Base-by-base conservation (phyloP, 2,113 vertebrate species). In the Hypanus sabinus region DNA sequence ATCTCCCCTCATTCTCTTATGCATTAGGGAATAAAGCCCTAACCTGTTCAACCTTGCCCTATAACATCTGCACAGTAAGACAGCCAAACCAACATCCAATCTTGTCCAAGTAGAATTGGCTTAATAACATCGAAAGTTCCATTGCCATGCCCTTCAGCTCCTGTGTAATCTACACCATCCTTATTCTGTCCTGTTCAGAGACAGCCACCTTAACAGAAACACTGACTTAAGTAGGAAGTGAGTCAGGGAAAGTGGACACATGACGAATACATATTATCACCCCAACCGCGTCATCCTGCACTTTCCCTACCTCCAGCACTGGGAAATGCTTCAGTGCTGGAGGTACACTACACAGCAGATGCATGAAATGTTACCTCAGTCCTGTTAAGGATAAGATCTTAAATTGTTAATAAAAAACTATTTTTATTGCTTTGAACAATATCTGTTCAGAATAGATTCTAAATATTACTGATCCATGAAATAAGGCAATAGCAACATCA, bases 371-470 rank as follows among this genome's bases (percentile, higher is more conserved):
- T 12, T 18, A 90, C 14, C 60, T 68, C 81, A 62, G n/a, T 5
- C 1, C 1, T 60, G 6, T 65, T 7, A 5, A 30, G 60, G 5
- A 90, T 18, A 65, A 90, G 60, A 8, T 30, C 6, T 18, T 90
- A 88, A 88, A 5, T 33, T 65, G 60, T 90, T 90, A 90, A 62
- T n/a, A 88, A 90, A 88, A 90, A 88, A 73, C 5, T 30, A 22
- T 60, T 55, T 87, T 60, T 62, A 90, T 65, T 90, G 85, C 85
- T 88, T 65, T 65, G n/a, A 88, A 65, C 30, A 88, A 88, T 62
- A 65, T 33, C 57, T 65, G 85, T 33, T 88, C 60, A 65, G 60
- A 6, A 90, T 57, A 85, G 55, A 85, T 12, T 65, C 11, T 65
- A 90, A 88, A 90, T 65, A 60, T 65, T 90, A 65, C 85, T 90